A percentile compares a stretch with the other conserved stretches of the same genome.
Conservation (phyloP, 2,797 vertebrate species). For the Salmo trutta region DNA sequence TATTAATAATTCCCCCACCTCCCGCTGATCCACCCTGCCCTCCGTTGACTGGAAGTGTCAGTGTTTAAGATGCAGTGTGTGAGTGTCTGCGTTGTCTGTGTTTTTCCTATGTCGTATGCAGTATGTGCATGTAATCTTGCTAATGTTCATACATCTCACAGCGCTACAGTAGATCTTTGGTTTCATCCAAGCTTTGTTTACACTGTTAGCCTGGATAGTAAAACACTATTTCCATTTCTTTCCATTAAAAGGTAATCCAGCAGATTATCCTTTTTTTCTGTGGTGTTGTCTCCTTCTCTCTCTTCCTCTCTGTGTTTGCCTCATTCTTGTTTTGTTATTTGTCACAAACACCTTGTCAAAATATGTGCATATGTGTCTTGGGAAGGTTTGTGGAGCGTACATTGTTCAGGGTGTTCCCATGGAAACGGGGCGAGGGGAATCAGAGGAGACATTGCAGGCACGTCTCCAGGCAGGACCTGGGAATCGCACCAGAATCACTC, state of each 20-base stretch:
- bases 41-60: too few relatives aligned
- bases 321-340: slow-evolving; percentile 27
- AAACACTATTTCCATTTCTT: slow-evolving; percentile 35
- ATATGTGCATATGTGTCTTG: slow-evolving; percentile 46
- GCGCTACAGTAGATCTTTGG: not conserved
- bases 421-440: slow-evolving; percentile 60
- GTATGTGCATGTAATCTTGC: not conserved
- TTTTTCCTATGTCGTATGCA: not conserved
- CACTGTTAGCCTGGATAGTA: not conserved
- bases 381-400: slow-evolving; percentile 56
- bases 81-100: slow-evolving; percentile 8
- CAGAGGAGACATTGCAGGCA: slow-evolving; percentile 42
- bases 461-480: slow-evolving; percentile 15
- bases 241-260: slow-evolving; percentile 54
- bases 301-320: slow-evolving; percentile 47
- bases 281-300: slow-evolving; percentile 16
- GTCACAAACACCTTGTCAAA: slow-evolving; percentile 54
- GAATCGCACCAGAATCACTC: slow-evolving; percentile 23
- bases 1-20: too few relatives aligned
- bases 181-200: not conserved
- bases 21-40: too few relatives aligned
- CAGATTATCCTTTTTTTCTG: slow-evolving; percentile 42
- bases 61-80: too few relatives aligned
- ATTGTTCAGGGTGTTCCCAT: slow-evolving; percentile 74
- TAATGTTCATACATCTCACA: not conserved